Percentiles rank a stretch among this genome's conserved stretches.
Conservation (phyloP, 2,113 vertebrate species). For the Murina feae region DNA sequence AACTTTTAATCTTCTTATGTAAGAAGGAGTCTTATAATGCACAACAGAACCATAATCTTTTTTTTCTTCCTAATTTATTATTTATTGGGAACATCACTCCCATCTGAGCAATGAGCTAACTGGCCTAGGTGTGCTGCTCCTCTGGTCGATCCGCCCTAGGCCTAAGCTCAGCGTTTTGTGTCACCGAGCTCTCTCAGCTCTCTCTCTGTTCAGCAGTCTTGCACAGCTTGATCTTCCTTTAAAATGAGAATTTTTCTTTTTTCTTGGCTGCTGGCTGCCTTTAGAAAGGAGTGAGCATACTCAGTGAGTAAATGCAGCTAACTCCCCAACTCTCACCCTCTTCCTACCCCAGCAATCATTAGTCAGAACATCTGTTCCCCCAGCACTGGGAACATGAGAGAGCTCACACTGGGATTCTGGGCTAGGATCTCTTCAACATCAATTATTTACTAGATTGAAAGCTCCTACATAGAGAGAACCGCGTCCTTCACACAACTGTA, state of each 20-base stretch:
- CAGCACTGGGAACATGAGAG: not conserved
- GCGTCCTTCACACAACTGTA: not conserved
- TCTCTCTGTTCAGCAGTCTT: not conserved
- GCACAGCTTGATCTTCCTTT: conserved; percentile 47
- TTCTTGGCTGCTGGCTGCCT: conserved; percentile 52
- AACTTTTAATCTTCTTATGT: not conserved
- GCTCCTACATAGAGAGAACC: conserved; percentile 19
- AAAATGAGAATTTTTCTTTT: conserved; percentile 54
- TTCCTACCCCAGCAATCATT: conserved; percentile 49
- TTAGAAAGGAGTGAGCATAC: conserved; percentile 37
- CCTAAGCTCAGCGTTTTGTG: not conserved
- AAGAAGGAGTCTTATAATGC: not conserved
- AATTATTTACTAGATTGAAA: conserved; percentile 50
- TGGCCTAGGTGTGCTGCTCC: not conserved
- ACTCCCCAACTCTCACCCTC: conserved; percentile 35
- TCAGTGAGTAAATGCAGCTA: conserved; percentile 60
- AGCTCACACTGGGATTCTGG: conserved; percentile 46
- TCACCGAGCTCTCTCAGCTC: not conserved
- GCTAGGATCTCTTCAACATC: conserved; percentile 41
- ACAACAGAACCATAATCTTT: not conserved
- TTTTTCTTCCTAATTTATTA: not conserved
- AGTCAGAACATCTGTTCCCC: conserved; percentile 65
- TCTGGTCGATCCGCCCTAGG: rapidly evolving
- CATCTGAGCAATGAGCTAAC: not conserved
- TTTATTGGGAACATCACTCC: not conserved